These are phyloP conservation scores for Ariopsis seemanni DNA, from an alignment of 2,113 vertebrate genomes.

Conservation along the genomic window DNA sequence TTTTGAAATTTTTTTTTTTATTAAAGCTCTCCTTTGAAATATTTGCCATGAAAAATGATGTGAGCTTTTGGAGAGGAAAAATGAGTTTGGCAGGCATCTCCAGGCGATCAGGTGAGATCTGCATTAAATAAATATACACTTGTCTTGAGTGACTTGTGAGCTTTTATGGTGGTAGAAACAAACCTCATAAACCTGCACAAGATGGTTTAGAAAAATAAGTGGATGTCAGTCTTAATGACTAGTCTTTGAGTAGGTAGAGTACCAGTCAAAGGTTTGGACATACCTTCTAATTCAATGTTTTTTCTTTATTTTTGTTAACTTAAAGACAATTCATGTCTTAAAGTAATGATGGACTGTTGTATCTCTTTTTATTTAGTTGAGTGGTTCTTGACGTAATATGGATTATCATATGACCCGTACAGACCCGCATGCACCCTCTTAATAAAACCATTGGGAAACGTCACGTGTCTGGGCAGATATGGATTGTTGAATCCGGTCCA, in stretches of 20 bases:
- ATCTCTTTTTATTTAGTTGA: no score
- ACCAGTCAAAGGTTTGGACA: no score
- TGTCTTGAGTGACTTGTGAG: neutral
- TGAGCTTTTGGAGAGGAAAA: conserved; percentile 94
- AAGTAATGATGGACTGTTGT: no score
- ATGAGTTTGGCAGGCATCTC: conserved; percentile 94
- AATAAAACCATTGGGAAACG: no score
- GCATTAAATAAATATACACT: neutral
- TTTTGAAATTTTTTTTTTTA: conserved; percentile 38
- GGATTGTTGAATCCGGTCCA: no score
- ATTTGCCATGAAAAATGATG: conserved; percentile 95
- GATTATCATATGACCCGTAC: no score
- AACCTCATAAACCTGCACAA: neutral
- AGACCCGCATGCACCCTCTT: no score
- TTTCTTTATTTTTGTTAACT: no score
- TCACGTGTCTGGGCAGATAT: no score
- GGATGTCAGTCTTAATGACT: neutral
- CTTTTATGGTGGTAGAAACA: neutral
- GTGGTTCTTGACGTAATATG: no score
- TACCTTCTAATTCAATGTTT: no score
- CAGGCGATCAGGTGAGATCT: conserved; percentile 83
- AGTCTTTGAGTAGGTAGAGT: neutral
- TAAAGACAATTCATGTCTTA: no score
- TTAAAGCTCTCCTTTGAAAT: conserved; percentile 92
- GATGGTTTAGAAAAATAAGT: neutral